phyloP scores from a whole-genome alignment of 2,797 vertebrate species.

The Myiotriccus ornatus region DNA sequence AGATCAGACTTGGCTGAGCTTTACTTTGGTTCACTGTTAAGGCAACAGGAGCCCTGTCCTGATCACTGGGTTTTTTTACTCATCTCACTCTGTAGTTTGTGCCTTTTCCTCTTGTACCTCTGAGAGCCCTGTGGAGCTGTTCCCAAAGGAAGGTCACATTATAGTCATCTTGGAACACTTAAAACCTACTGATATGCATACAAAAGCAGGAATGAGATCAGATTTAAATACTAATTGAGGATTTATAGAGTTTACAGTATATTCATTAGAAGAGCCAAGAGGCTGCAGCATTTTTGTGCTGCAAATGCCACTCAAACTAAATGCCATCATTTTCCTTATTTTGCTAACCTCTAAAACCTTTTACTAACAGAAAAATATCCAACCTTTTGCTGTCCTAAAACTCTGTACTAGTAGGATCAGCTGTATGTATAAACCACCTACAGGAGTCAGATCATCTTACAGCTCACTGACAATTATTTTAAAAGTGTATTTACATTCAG shows the following conservation, averaged over 20 bases:
- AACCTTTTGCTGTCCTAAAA: background rate
- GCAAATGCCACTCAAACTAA: background rate
- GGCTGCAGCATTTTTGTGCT: background rate
- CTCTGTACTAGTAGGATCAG: background rate
- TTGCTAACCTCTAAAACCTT: background rate
- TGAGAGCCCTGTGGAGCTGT: background rate
- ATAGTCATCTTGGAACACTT: background rate
- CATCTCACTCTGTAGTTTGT: background rate
- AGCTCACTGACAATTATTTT: background rate
- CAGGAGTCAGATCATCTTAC: background rate
- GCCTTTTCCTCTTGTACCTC: background rate
- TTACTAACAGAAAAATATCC: background rate
- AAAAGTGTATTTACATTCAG: background rate
- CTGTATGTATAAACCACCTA: background rate
- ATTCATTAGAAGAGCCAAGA: background rate
- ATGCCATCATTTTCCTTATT: background rate
- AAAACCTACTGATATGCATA: background rate
- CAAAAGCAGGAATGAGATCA: background rate
- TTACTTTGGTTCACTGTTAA: background rate
- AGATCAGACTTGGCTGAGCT: background rate
- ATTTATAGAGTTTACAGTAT: background rate
- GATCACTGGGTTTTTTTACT: background rate
- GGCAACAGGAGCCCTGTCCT: background rate
- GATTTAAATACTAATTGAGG: background rate
- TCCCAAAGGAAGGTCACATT: slow-evolving; percentile 20